Base-by-base conservation (phyloP, 2,113 vertebrate genomes). In the Prinia subflava region DNA sequence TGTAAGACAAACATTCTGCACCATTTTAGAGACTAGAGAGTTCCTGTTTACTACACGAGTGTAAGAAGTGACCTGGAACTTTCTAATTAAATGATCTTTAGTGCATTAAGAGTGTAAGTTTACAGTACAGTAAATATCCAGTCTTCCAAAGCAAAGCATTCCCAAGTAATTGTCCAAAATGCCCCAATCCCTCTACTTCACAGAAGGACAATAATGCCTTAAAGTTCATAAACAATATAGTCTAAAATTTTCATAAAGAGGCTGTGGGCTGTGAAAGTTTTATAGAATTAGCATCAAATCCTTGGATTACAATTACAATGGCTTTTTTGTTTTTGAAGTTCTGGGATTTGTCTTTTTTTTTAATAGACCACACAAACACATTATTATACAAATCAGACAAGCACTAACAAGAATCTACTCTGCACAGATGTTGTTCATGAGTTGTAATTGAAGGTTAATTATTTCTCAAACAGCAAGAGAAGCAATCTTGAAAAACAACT, bases 361-460 rank as follows among this genome's bases (percentile, higher is more conserved):
- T 8, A 44, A 52, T 7, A 88, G 49, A 69, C 25, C 78, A 90
- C 75, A 85, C 46, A 87, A 95, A 83, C 35, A 83, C 35, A 5
- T 41, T 59, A 71, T 76, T 91, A 91, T 5, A 85, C 59, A 65
- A 83, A 77, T 73, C n/a, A 85, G 75, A 83, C 95, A 83, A 90
- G 78, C 88, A 56, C 74, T 56, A 91, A 79, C 74, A 91, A 79
- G 87, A 73, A 71, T 27, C 49, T 89, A 50, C 74, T 93, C 42
- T 49, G 41, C 46, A 83, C 57, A 82, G 70, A 85, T 82, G 79
- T 62, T 76, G 65, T 46, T 79, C n/a, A 57, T n/a, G 35, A 86
- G 87, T 59, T 87, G 64, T 90, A 77, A 91, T 13, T 87, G 77
- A 94, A 81, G 25, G 41, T 44, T 83, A 89, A 96, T 80, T 90